Evolutionary conservation across 2,888 invertebrate genomes (phyloP), one percentile per base, ranked within the genome.

Genomic region (Parapristionchus giblindavisi): DNA sequence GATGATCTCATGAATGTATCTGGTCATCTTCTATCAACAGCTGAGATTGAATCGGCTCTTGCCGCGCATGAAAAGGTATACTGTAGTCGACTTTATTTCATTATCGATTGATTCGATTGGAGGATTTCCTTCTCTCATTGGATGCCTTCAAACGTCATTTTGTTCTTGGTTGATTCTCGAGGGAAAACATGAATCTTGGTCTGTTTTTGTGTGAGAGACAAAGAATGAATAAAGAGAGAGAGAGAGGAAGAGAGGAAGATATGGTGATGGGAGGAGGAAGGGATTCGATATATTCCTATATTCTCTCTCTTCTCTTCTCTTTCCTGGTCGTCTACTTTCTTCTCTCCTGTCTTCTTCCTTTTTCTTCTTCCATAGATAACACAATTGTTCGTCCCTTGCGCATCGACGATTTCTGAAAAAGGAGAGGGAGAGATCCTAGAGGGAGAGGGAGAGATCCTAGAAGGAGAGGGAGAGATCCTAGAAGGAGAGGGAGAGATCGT

Each of bases 1-100:
- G 98, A 99, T 89, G 99, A 99, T 89, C 96, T 99, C 95, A 91
- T 99, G 82, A 99, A 99, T 89, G 97, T 99, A 11, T 96, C 96
- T 2, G 99, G 98, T 0, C 98, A 99, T 89, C 91, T 99, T 74
- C 93, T 99, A 92, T 96, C 96, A 78, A 99, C 98, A 0, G 94
- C 98, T 0, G 96, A 99, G 90, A 91, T 92, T 34, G 91, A 92
- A 84, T 90, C 90, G 0, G 90, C 90, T 11, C 85, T 90, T 58
- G 88, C 89, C 21, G 88, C 89, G 48, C 90, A 91, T 80, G 83
- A 82, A 32, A 85, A 85, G 74, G 77, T 61, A 61, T 4, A 52
- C 4, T 14, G 34, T 34, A 6, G n/a, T 34, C 5, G 34, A 27
- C 14, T 34, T 36, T 4, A 34, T 60, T 17, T 34, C 11, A 34